These are phyloP conservation scores for Cremastinae sp. DNA, from an alignment of 2,888 invertebrate species.

Conservation along the genomic window DNA sequence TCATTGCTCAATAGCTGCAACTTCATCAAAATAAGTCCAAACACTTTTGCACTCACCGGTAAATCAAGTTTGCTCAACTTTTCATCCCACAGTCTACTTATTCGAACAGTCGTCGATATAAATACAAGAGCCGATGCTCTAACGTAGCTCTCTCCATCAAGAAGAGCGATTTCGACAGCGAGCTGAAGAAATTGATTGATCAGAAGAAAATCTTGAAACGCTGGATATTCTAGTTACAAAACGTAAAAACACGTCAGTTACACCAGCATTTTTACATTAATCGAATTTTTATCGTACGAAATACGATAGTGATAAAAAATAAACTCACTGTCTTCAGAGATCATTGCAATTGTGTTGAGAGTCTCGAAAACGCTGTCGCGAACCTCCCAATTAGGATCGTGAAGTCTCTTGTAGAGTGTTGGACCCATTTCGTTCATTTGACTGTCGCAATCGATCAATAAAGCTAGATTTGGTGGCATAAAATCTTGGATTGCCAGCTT, in stretches of 20 bases:
- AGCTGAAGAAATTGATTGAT: slow-evolving; percentile 85
- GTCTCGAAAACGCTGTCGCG: slow-evolving; percentile 89
- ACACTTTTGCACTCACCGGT: slow-evolving; percentile 81
- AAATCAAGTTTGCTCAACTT: slow-evolving; percentile 83
- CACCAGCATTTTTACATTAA: slow-evolving; percentile 4
- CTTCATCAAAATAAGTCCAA: no score
- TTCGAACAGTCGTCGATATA: slow-evolving; percentile 85
- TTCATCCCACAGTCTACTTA: slow-evolving; percentile 86
- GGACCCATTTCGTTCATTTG: slow-evolving; percentile 85
- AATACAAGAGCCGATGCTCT: slow-evolving; percentile 88
- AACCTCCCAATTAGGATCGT: slow-evolving; percentile 89
- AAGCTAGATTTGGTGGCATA: slow-evolving; percentile 88
- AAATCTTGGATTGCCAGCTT: slow-evolving; percentile 88
- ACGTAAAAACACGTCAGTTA: not conserved
- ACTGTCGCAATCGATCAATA: slow-evolving; percentile 85
- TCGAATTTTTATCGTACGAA: no score
- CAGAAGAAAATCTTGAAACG: slow-evolving; percentile 87
- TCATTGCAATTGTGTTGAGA: slow-evolving; percentile 85
- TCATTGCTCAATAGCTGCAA: no score
- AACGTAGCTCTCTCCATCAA: slow-evolving; percentile 88
- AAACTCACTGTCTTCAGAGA: slow-evolving; percentile 86
- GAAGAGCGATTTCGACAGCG: slow-evolving; percentile 84
- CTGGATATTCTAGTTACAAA: slow-evolving; percentile 86
- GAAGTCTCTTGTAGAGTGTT: slow-evolving; percentile 86
- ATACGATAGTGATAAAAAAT: slow-evolving; percentile 4